phyloP scores from a whole-genome alignment of 2,888 invertebrate species.

The Erannis defoliaria region DNA sequence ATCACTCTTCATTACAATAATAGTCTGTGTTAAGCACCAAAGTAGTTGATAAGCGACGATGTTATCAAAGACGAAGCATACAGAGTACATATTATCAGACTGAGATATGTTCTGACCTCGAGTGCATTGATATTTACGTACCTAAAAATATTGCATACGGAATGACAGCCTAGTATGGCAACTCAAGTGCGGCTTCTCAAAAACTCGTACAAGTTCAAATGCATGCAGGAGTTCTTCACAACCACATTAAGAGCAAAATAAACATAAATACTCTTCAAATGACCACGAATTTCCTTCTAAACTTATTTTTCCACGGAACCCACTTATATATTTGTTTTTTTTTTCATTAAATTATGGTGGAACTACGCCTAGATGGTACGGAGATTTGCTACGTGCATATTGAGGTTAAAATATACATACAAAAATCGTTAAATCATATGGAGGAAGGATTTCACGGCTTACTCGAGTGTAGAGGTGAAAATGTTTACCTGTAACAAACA shows the following conservation, averaged over 20 bases:
- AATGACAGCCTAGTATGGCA: not conserved
- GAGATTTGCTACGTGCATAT: constrained; percentile 65
- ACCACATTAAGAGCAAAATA: not conserved
- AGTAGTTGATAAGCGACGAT: too few relatives aligned
- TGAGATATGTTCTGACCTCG: too few relatives aligned
- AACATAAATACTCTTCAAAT: not conserved
- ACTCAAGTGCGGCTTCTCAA: not conserved
- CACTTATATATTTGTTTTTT: not conserved
- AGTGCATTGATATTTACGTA: too few relatives aligned
- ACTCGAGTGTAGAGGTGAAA: constrained; percentile 8
- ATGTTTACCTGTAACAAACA: constrained; percentile 33
- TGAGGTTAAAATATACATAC: constrained; percentile 57
- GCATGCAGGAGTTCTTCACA: not conserved
- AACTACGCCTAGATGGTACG: constrained; percentile 46
- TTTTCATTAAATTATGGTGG: constrained; percentile 35
- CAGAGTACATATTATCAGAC: too few relatives aligned
- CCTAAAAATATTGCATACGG: not conserved
- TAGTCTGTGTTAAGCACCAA: too few relatives aligned
- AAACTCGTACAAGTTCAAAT: not conserved
- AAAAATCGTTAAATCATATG: constrained; percentile 30
- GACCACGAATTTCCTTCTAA: not conserved
- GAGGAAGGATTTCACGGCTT: constrained; percentile 32
- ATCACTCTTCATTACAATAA: too few relatives aligned
- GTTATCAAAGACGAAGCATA: too few relatives aligned
- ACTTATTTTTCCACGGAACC: constrained; percentile 43